Base-by-base conservation (phyloP, 2,888 invertebrate species). In the Gibbula magus region DNA sequence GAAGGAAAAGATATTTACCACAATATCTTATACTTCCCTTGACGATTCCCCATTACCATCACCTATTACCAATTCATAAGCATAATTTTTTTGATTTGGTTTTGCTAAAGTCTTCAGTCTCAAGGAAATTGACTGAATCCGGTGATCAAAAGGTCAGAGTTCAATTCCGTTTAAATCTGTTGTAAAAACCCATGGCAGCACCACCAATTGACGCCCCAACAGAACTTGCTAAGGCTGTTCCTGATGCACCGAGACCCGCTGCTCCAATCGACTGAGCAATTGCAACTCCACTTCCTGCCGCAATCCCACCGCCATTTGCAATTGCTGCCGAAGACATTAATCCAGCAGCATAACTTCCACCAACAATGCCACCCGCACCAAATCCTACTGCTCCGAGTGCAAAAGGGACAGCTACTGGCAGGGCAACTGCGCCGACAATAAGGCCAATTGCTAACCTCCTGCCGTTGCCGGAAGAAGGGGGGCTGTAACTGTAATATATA, bases 261-360 rank as follows among this genome's bases (percentile, higher is more conserved):
- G 54, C 54, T 5, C 54, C 54, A 54, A 16, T 20, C 54, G 54
- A 54, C 77, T 77, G 79, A 22, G 32, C 22, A 35, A 79, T 25
- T 8, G 78, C 56, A 4, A 82, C 78, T 7, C 20, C 32, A 4
- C 79, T 74, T 29, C 82, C 82, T 3, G 82, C 82, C 2, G 75
- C 82, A 52, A 82, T 79, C 0, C 79, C 75, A 7, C 79, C 82
- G 22, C 82, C 82, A 22, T 75, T 82, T 29, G 79, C 82, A 79
- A 78, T 75, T 10, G 78, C 82, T 18, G 79, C 66, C 1, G 39
- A 18, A 16, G 82, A 79, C 82, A 82, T 82, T 51, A 67, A 16
- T 18, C 70, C 25, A 0, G 79, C 75, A 51, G 75, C 82, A 0
- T 66, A 2, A 2, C 77, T 75, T 25, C 79, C 82, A 4, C 51